A percentile compares a stretch with the other conserved stretches of the same genome.
phyloP scores from a whole-genome alignment of 2,113 vertebrate genomes.

The Tachycineta bicolor region DNA sequence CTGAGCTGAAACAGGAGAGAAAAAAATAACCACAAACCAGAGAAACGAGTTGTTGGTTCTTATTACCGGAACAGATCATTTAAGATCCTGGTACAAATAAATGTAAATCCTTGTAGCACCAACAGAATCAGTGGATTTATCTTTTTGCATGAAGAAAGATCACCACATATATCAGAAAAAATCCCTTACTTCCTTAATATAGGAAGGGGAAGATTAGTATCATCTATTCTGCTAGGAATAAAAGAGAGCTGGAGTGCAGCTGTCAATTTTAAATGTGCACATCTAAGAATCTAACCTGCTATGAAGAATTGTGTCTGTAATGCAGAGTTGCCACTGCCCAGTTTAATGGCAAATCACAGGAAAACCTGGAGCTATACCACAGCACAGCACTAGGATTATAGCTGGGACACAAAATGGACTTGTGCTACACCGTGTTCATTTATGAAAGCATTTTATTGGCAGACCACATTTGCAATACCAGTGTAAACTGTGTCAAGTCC shows the following conservation, averaged over 20 bases:
- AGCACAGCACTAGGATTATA: neutral
- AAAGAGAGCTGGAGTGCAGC: neutral
- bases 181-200: neutral
- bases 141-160: neutral
- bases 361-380: neutral
- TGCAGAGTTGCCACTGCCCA: neutral
- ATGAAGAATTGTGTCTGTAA: neutral
- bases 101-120: neutral
- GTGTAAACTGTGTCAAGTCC: accelerated
- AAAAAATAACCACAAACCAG: neutral
- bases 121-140: neutral
- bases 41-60: neutral
- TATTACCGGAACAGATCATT: neutral
- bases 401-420: neutral
- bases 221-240: neutral
- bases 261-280: neutral
- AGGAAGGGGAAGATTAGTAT: neutral
- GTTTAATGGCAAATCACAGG: neutral
- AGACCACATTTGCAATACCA: neutral
- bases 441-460: neutral
- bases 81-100: neutral
- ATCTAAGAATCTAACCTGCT: neutral
- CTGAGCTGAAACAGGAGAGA: neutral
- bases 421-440: neutral
- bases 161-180: neutral